Base-by-base conservation (phyloP, 2,797 vertebrate genomes). In the Cyclura pinguis region DNA sequence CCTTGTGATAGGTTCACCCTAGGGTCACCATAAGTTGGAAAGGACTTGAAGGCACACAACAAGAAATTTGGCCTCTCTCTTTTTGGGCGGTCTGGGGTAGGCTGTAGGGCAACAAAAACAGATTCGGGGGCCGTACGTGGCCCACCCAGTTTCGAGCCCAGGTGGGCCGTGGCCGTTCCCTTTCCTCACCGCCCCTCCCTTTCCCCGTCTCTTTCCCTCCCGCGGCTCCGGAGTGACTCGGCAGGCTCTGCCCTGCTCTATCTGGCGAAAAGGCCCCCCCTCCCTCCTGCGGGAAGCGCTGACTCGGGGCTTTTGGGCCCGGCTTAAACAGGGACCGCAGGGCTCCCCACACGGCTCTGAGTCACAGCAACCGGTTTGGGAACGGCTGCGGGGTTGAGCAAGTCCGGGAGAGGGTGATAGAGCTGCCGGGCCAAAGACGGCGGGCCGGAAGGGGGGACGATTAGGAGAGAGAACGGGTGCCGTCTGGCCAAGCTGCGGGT, bases 171-270 rank as follows among this genome's bases (percentile, higher is more conserved):
- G 27, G 42, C 12, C 29, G 20, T 22, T 4, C 50, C 59, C 59
- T 5, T 27, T 52, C 14, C 1, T 27, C 35, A 2, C 24, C 13
- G 6, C n/a, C 32, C 27, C 22, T 22, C 12, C 50, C 4, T 8
- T 64, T 47, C 20, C 59, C 35, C 5, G 10, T 62, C 50, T 6
- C 59, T 35, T 59, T 27, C 50, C 38, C 77, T 42, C 3, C 78
- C 52, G 29, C 80, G 4, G 4, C 27, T 20, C 6, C 20, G 29
- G 50, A 88, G 89, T 92, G 72, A 93, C 92, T 90, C 52, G 93
- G 91, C 95, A 92, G 91, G 93, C 67, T 96, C 90, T 89, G 92
- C 22, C 50, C 18, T 74, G 35, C 14, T 47, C 42, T 16, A 35
- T 74, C n/a, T 72, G 27, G 29, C 32, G 10, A 10, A 32, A 72